Base-by-base conservation (phyloP, 2,113 vertebrate species). In the Pelecanus crispus region DNA sequence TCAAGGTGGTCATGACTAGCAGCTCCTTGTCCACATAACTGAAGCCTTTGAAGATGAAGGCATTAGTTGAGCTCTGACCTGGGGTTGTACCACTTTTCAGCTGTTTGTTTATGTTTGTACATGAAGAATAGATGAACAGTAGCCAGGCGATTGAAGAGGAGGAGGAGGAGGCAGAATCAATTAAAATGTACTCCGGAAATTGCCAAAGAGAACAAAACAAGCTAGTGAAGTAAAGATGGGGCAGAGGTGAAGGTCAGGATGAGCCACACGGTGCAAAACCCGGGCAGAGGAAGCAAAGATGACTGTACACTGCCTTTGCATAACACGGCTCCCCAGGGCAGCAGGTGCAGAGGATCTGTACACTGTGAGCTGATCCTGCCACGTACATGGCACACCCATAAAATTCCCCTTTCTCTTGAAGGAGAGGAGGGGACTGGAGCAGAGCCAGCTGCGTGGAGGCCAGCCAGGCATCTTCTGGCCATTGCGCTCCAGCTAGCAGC, bases 91-190 rank as follows among this genome's bases (percentile, higher is more conserved):
- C 45, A 65, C 61, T 70, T 83, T 78, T 78, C 25, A 56, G 42
- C 36, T 52, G 34, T 82, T 90, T 94, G 36, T 92, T 94, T 96
- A 28, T 80, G n/a, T 86, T 93, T 70, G 50, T 73, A 68, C 36
- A 31, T 38, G 84, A 94, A 90, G 87, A 89, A 82, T 49, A 90
- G 81, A 72, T 61, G 78, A 93, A 79, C 32, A 92, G 70, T n/a
- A 65, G 72, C 73, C 70, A 86, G 86, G 42, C 87, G 52, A 56
- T 73, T 79, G 80, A 78, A 86, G 67, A 66, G 90, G 50, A 77
- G 16, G 40, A 85, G 16, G 40, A 85, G 58, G 49, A 2, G 2
- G 42, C 40, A 88, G 82, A 88, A 92, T 58, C 28, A 53, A 67
- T 56, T 86, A 81, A 85, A 88, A 52, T 0, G 6, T n/a, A 31